Percentiles rank a stretch among this genome's conserved stretches.
Evolutionary conservation across 2,797 vertebrate species (phyloP).

Genomic region (Adrianichthys oophorus): DNA sequence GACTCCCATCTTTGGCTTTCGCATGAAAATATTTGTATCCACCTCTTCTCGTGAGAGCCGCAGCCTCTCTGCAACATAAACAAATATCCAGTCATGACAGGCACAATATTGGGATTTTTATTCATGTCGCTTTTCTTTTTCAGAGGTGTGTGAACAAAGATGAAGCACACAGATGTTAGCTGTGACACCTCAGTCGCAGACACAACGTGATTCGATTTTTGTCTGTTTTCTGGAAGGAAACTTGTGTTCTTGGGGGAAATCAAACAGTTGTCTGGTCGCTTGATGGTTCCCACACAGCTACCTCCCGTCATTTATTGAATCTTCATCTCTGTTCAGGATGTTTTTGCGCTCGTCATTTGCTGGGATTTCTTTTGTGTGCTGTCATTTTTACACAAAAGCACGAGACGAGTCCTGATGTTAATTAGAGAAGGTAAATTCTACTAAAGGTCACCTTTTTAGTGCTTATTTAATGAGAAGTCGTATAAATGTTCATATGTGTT

Average conservation of each 20-base stretch:
- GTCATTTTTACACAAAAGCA: background rate
- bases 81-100: background rate
- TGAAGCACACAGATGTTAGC: background rate
- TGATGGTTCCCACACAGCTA: slow-evolving; percentile 32
- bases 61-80: background rate
- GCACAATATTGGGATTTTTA: background rate
- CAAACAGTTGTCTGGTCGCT: slow-evolving; percentile 40
- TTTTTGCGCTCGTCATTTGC: slow-evolving; percentile 3
- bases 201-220: slow-evolving; percentile 43
- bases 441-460: slow-evolving; percentile 44
- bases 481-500: too few relatives aligned
- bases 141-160: slow-evolving; percentile 1
- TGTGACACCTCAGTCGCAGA: background rate
- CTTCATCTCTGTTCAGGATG: slow-evolving; percentile 42
- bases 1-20: too few relatives aligned
- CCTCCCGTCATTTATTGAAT: slow-evolving; percentile 51
- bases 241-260: slow-evolving; percentile 58
- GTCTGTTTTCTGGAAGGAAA: slow-evolving; percentile 26
- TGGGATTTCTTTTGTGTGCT: slow-evolving; percentile 29
- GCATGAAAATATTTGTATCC: background rate
- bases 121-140: slow-evolving; percentile 15
- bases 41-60: slow-evolving; percentile 6
- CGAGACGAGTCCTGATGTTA: slow-evolving; percentile 17
- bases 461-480: slow-evolving; percentile 14
- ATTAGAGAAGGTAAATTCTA: slow-evolving; percentile 39